Conservation (phyloP, 2,797 vertebrate species). For the Carcharodon carcharias region DNA sequence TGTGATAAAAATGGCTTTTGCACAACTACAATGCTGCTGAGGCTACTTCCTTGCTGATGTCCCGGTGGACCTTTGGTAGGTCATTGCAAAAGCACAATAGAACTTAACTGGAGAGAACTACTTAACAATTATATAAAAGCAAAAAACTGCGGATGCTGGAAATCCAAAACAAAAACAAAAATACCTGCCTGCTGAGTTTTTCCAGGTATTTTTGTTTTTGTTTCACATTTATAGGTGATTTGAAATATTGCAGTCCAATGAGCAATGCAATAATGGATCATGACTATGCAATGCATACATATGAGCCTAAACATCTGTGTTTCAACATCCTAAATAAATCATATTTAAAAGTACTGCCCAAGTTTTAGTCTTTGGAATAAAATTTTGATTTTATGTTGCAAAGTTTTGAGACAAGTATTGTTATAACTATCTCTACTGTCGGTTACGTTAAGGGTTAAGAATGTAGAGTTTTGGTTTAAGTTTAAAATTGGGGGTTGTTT, state of each 20-base stretch:
- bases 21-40: background rate
- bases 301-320: background rate
- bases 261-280: background rate
- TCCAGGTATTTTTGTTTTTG: background rate
- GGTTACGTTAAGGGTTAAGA: too few relatives aligned
- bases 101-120: background rate
- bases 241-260: background rate
- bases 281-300: background rate
- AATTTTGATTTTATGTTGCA: too few relatives aligned
- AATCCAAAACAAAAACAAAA: too few relatives aligned
- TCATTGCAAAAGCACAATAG: background rate
- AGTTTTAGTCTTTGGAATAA: too few relatives aligned
- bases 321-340: background rate
- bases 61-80: background rate
- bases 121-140: background rate
- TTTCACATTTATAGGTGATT: background rate
- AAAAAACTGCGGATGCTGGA: too few relatives aligned
- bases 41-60: background rate
- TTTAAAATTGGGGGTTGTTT: too few relatives aligned
- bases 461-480: too few relatives aligned
- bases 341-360: too few relatives aligned
- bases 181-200: too few relatives aligned
- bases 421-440: too few relatives aligned
- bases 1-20: background rate
- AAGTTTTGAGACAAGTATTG: too few relatives aligned